These are phyloP conservation scores for Panzeria rudis DNA, from an alignment of 2,888 invertebrate genomes.

Conservation along the genomic window DNA sequence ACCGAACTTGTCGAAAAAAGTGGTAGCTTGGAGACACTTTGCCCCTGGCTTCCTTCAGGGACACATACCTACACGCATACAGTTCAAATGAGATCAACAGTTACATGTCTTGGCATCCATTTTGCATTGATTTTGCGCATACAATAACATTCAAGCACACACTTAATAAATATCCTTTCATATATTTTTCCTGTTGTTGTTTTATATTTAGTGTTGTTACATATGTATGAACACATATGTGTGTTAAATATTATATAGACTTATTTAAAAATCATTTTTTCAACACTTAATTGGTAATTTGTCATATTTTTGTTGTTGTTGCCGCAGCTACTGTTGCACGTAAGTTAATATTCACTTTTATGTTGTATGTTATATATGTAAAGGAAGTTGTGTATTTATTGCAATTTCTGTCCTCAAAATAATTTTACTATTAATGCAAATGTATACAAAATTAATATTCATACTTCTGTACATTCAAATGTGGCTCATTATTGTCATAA, in stretches of 20 bases:
- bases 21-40: too few species aligned
- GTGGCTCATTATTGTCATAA: constrained; percentile 37
- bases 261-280: constrained; percentile 70
- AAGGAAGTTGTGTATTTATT: not conserved
- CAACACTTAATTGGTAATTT: constrained; percentile 72
- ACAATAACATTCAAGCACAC: constrained; percentile 19
- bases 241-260: constrained; percentile 41
- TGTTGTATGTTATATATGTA: not conserved
- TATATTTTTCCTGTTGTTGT: not conserved
- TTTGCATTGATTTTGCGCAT: constrained; percentile 32
- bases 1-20: too few species aligned
- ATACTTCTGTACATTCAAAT: not conserved
- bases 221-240: constrained; percentile 4
- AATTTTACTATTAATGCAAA: not conserved
- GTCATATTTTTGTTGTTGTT: constrained; percentile 47
- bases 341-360: constrained; percentile 8
- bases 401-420: constrained; percentile 7
- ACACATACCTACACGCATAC: not conserved
- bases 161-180: constrained; percentile 27
- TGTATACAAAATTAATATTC: not conserved
- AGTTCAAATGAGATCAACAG: constrained; percentile 59
- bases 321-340: constrained; percentile 10
- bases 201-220: not conserved
- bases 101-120: constrained; percentile 63
- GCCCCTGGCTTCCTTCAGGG: too few species aligned